phyloP scores from a whole-genome alignment of 1,140 invertebrate species.

The Drosophila watanabei region DNA sequence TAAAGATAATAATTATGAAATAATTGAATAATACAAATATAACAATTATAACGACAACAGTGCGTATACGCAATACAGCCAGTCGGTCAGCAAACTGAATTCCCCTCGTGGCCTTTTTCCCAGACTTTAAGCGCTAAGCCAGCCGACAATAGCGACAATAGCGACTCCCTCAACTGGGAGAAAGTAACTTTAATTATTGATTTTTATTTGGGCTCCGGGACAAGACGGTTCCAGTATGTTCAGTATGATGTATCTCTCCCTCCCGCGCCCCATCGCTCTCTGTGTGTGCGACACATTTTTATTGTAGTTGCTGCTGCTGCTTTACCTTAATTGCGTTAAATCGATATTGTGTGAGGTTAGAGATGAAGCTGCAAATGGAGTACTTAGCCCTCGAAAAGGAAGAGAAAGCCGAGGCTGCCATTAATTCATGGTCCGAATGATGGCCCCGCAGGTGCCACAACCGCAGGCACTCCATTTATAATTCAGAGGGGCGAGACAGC shows the following conservation, averaged over 20 bases:
- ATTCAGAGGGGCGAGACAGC: conserved; percentile 35
- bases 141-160: not conserved
- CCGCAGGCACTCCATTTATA: conserved; percentile 27
- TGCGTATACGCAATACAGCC: conserved; percentile 3
- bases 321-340: conserved; percentile 55
- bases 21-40: not conserved
- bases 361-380: conserved; percentile 36
- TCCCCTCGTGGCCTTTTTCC: not conserved
- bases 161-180: conserved; percentile 5
- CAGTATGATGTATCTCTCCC: conserved; percentile 6
- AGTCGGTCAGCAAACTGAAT: not conserved
- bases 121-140: conserved; percentile 12
- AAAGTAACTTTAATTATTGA: conserved; percentile 56
- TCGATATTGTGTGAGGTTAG: conserved; percentile 46
- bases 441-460: conserved; percentile 14
- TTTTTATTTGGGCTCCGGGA: conserved; percentile 33
- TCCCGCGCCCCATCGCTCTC: not conserved
- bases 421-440: conserved; percentile 1
- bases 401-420: not conserved
- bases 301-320: conserved; percentile 38
- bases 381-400: conserved; percentile 1
- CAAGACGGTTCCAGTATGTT: conserved; percentile 6
- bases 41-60: not conserved
- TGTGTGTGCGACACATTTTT: conserved; percentile 46
- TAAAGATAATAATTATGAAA: not conserved